Evolutionary conservation across 2,113 vertebrate species (phyloP), one percentile per base, ranked within the genome.

Genomic region (Tragelaphus buxtoni): DNA sequence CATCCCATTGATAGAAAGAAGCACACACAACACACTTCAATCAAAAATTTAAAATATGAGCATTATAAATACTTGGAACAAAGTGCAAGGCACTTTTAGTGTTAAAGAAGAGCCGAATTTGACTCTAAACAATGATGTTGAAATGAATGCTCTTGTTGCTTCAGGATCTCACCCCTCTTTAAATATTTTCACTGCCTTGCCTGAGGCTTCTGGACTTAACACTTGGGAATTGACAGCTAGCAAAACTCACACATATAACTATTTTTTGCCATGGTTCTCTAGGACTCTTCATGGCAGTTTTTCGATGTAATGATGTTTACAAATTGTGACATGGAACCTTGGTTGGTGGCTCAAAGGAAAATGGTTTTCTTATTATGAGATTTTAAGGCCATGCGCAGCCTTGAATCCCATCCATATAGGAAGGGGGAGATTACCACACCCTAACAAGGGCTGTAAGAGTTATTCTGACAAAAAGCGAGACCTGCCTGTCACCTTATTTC

Each of bases 271-370:
- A 82, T 53, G 56, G 81, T 82, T 79, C 53, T 87, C 88, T 82
- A 69, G 61, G 77, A 82, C 45, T 86, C 85, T 92, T 88, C n/a
- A 55, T 26, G 80, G 58, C 63, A 30, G 30, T 76, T 90, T 90
- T 74, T 92, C 35, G 45, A 72, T 51, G 32, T 85, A 86, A 89
- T 84, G 84, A 96, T 96, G 83, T 89, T 96, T 96, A 97, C 77
- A 95, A 94, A 95, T 96, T 74, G 81, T 97, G 85, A 81, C 63
- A 76, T 32, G 79, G n/a, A 88, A 76, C 69, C 22, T 74, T 94
- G 58, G 53, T 60, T 90, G 63, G 55, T 16, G 63, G 69, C 42
- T 88, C 69, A 80, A 55, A 96, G 42, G 49, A 84, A 96, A 94
- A 93, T 22, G 58, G 28, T 92, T 93, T 95, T 95, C 85, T 79